phyloP scores from a whole-genome alignment of 2,888 invertebrate genomes.

The Troides aeacus region DNA sequence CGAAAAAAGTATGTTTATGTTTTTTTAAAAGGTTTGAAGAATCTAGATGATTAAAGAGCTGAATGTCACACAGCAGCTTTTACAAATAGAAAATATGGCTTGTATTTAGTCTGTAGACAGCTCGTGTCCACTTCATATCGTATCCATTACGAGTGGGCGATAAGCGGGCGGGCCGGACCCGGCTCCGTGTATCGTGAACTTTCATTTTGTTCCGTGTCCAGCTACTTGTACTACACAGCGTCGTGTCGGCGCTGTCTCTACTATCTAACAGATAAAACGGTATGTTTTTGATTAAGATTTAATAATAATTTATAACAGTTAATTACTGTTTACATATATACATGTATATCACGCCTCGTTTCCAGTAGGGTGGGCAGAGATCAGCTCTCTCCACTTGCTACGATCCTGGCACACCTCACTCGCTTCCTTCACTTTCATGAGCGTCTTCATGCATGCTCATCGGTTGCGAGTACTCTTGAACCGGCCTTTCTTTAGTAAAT shows the following conservation, averaged over 20 bases:
- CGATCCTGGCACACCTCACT: too few species aligned
- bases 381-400: too few species aligned
- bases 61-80: not conserved
- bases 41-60: too few species aligned
- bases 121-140: slow-evolving; percentile 16
- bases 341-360: too few species aligned
- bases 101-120: not conserved
- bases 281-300: slow-evolving; percentile 13
- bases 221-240: slow-evolving; percentile 19
- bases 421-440: too few species aligned
- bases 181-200: slow-evolving; percentile 18
- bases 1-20: too few species aligned
- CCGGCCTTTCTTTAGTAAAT: too few species aligned
- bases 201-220: slow-evolving; percentile 23
- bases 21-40: too few species aligned
- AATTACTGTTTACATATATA: not conserved
- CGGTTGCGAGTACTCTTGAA: too few species aligned
- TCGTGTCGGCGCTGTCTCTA: slow-evolving; percentile 4
- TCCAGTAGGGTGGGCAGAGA: too few species aligned
- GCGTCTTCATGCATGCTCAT: too few species aligned
- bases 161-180: slow-evolving; percentile 7
- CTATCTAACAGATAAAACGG: slow-evolving; percentile 16
- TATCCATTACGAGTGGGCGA: slow-evolving; percentile 19
- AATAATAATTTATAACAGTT: slow-evolving; percentile 5
- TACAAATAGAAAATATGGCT: slow-evolving; percentile 1